A percentile compares a stretch with the other conserved stretches of the same genome.
Conservation (phyloP, 2,113 vertebrate species). For the Mystacornis crossleyi region DNA sequence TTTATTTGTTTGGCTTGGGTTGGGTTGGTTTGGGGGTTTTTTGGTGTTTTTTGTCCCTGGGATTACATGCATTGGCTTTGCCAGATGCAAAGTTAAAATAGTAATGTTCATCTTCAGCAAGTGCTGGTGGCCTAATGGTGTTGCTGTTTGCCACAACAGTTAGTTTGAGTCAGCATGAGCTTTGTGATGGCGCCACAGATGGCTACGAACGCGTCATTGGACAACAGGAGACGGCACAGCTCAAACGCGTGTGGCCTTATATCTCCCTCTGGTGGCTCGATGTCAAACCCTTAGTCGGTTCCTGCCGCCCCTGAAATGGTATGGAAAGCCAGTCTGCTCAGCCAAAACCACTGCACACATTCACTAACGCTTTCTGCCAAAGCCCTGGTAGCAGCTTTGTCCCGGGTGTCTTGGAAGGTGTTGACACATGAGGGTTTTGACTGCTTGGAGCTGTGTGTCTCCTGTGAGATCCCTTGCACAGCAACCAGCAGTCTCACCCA, state of each 20-base stretch:
- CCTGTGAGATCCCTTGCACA: fast-evolving
- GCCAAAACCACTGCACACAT: fast-evolving
- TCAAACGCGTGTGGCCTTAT: background rate
- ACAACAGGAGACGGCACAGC: background rate
- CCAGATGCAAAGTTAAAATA: background rate
- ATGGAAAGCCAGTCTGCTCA: too few species aligned
- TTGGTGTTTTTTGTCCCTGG: fast-evolving
- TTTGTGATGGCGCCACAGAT: background rate
- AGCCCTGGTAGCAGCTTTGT: fast-evolving
- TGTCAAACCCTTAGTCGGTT: background rate
- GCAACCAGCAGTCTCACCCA: background rate
- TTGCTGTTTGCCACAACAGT: background rate
- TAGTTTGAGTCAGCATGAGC: background rate
- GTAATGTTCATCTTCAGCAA: background rate
- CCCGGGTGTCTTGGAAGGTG: fast-evolving
- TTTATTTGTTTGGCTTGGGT: background rate
- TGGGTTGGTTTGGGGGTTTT: background rate
- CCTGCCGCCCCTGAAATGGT: background rate
- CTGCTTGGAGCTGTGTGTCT: background rate
- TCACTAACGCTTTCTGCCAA: too few species aligned
- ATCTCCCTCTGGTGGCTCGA: constrained; percentile 6
- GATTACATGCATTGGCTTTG: background rate
- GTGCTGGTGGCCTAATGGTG: background rate
- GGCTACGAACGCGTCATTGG: fast-evolving
- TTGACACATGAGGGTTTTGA: background rate